These are phyloP conservation scores for Argynnis bischoffii DNA, from an alignment of 2,888 invertebrate genomes.

Conservation along the genomic window DNA sequence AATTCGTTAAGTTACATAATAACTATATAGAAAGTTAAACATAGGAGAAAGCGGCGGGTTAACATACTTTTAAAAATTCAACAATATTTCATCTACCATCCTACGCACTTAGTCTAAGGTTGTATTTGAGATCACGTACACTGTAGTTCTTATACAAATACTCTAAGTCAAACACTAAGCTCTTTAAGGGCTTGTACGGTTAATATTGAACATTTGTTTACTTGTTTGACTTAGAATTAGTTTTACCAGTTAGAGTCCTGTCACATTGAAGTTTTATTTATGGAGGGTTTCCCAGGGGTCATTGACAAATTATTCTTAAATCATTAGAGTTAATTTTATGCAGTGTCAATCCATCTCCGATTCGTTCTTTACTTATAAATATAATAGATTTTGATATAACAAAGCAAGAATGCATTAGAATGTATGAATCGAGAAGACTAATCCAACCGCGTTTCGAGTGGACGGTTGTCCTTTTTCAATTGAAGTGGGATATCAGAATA, in stretches of 20 bases:
- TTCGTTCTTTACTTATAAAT: slow-evolving; percentile 21
- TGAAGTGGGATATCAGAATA: slow-evolving; percentile 60
- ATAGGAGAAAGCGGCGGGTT: slow-evolving; percentile 34
- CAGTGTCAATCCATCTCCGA: slow-evolving; percentile 32
- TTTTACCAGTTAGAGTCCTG: slow-evolving; percentile 28
- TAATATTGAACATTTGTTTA: slow-evolving; percentile 52
- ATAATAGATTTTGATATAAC: slow-evolving; percentile 39
- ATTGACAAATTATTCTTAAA: slow-evolving; percentile 17
- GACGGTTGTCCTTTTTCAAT: slow-evolving; percentile 54
- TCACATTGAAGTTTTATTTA: slow-evolving; percentile 22
- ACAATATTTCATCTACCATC: slow-evolving; percentile 30
- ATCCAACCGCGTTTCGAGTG: slow-evolving; percentile 71
- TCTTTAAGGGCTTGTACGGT: slow-evolving; percentile 59
- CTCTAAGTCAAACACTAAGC: slow-evolving; percentile 56
- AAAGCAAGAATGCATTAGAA: slow-evolving; percentile 57
- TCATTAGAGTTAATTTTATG: slow-evolving; percentile 29
- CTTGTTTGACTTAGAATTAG: slow-evolving; percentile 40
- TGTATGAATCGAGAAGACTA: slow-evolving; percentile 68
- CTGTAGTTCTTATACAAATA: slow-evolving; percentile 54
- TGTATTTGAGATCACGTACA: slow-evolving; percentile 43
- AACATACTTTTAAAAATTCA: slow-evolving; percentile 31
- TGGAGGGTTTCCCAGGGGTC: slow-evolving; percentile 14
- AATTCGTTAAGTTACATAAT: slow-evolving; percentile 8
- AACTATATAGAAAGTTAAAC: slow-evolving; percentile 12
- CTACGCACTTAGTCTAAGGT: slow-evolving; percentile 39